These are phyloP conservation scores for Pseudanteris insignis DNA, from an alignment of 2,888 invertebrate genomes.

Conservation along the genomic window DNA sequence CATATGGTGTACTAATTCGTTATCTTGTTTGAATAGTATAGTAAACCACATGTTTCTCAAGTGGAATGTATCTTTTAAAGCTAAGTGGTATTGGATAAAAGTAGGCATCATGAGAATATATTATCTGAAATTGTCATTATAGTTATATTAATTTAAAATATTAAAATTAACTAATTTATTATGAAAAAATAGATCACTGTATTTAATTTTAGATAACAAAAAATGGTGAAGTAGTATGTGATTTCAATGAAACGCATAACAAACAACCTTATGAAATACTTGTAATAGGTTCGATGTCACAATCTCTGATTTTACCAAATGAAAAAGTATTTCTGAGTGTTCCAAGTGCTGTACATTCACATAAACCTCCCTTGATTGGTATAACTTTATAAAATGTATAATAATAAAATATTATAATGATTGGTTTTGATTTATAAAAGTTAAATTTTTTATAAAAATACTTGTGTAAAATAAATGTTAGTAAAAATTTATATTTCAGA, in stretches of 20 bases:
- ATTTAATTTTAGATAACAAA: constrained; percentile 71
- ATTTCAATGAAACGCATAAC: constrained; percentile 72
- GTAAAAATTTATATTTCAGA: constrained; percentile 71
- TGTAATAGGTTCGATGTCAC: constrained; percentile 70
- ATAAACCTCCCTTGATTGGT: constrained; percentile 89
- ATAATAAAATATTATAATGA: no score
- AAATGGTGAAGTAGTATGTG: constrained; percentile 74
- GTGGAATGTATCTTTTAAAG: constrained; percentile 79
- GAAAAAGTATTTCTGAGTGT: constrained; percentile 79
- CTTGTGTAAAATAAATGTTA: no score
- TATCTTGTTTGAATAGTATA: constrained; percentile 75
- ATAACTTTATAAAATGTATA: constrained; percentile 44
- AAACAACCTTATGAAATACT: constrained; percentile 92
- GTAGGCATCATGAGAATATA: constrained; percentile 68
- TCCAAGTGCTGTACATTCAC: constrained; percentile 93
- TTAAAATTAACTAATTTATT: not conserved
- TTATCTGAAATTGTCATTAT: no score
- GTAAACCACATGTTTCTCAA: constrained; percentile 77
- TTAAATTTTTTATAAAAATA: no score
- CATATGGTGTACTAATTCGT: constrained; percentile 93
- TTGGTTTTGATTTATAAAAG: no score
- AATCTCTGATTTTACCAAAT: constrained; percentile 62
- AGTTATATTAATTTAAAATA: no score
- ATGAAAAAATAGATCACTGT: not conserved
- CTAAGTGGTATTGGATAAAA: constrained; percentile 91